Conservation (phyloP, 2,888 invertebrate species). For the Magallana nippona region DNA sequence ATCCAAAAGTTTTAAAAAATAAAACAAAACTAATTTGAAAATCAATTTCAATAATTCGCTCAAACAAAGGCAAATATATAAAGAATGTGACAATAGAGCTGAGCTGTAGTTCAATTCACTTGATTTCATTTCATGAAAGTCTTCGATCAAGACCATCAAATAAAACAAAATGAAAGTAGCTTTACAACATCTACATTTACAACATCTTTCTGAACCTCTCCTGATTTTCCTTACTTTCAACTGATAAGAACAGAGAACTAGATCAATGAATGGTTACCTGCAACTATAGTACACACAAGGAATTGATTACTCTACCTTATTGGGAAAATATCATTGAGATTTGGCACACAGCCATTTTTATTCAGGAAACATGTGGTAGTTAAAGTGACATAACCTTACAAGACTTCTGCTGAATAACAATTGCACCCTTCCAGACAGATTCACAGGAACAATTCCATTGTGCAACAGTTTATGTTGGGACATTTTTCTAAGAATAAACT, state of each 20-base stretch:
- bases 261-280: constrained; percentile 25
- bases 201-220: constrained; percentile 2
- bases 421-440: not conserved
- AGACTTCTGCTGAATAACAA: not conserved
- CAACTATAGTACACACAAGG: not conserved
- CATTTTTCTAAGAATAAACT: not conserved
- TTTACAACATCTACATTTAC: not conserved
- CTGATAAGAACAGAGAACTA: constrained; percentile 10
- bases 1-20: too few relatives aligned
- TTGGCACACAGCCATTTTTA: constrained; percentile 19
- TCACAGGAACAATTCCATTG: not conserved
- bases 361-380: constrained; percentile 26
- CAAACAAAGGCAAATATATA: too few relatives aligned
- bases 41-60: too few relatives aligned
- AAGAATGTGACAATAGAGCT: too few relatives aligned
- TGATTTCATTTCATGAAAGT: not conserved
- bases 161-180: constrained; percentile 10
- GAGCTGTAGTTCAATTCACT: too few relatives aligned
- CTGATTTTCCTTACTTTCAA: not conserved
- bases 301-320: constrained; percentile 29
- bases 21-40: too few relatives aligned
- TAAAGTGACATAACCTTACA: constrained; percentile 33
- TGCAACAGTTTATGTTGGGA: not conserved
- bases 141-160: not conserved
- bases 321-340: constrained; percentile 15